Evolutionary conservation across 2,797 vertebrate genomes (phyloP).

Genomic region (Macrochelys suwanniensis): DNA sequence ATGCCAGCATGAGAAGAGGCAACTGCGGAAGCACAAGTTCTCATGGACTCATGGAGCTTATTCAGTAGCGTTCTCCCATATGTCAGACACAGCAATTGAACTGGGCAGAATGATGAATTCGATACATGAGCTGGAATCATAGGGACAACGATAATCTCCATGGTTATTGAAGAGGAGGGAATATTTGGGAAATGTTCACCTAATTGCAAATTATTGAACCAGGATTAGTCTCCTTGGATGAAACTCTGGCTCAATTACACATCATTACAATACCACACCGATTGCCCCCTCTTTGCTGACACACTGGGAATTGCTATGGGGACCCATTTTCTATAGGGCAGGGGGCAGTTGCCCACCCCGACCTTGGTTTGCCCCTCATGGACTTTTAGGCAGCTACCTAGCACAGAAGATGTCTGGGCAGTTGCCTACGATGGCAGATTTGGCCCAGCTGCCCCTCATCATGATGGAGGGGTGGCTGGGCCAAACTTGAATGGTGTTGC

Average conservation of each 20-base stretch:
- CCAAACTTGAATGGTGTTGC: neutral
- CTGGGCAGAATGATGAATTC: neutral
- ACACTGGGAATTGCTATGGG: neutral
- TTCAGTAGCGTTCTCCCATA: rapidly evolving
- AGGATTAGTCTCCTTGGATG: neutral
- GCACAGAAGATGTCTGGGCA: neutral
- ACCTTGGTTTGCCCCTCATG: neutral
- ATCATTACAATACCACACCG: neutral
- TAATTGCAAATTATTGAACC: neutral
- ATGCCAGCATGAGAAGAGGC: neutral
- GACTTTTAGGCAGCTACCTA: neutral
- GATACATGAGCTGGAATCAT: neutral
- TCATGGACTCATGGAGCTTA: neutral
- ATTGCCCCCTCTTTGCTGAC: neutral
- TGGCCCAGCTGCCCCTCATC: neutral
- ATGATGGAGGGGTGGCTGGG: neutral
- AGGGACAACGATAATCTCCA: neutral
- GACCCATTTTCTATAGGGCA: neutral
- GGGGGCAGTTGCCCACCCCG: neutral
- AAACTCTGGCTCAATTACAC: neutral
- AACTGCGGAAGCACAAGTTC: neutral
- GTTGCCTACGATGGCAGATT: neutral
- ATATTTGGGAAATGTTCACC: neutral
- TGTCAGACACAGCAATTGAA: rapidly evolving
- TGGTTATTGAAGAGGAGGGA: neutral